Conservation (phyloP, 2,888 invertebrate genomes). For the Chalcis sispes region DNA sequence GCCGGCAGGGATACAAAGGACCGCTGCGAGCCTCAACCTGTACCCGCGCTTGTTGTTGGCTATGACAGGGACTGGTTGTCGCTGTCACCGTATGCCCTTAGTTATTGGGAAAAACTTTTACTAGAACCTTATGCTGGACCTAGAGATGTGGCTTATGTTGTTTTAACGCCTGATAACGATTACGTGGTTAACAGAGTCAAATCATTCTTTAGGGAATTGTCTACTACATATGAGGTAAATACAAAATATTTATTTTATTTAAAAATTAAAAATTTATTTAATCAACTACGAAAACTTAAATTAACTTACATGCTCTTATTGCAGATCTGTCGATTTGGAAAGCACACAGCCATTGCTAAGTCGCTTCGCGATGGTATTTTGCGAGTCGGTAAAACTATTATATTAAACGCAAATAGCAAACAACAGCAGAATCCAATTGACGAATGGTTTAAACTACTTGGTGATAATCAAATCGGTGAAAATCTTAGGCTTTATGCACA, state of each 20-base stretch:
- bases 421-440: constrained; percentile 80
- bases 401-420: constrained; percentile 73
- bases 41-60: constrained; percentile 94
- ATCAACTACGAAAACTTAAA: background rate
- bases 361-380: constrained; percentile 91
- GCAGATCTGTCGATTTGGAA: constrained; percentile 90
- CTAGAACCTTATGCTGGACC: constrained; percentile 97
- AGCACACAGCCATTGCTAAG: constrained; percentile 93
- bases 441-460: constrained; percentile 92
- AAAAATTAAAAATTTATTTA: background rate
- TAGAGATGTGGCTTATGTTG: constrained; percentile 95
- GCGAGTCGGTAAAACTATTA: constrained; percentile 84
- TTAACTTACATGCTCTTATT: constrained; percentile 54
- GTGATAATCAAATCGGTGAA: constrained; percentile 87
- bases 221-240: constrained; percentile 90
- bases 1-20: constrained; percentile 96
- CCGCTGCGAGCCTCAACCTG: constrained; percentile 97
- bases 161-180: constrained; percentile 95
- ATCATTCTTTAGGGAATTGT: constrained; percentile 94
- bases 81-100: constrained; percentile 94
- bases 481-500: constrained; percentile 92
- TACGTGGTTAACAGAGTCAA: constrained; percentile 87
- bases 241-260: background rate
- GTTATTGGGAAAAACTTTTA: constrained; percentile 98
- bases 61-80: constrained; percentile 97